Base-by-base conservation (phyloP, 1,140 invertebrate genomes). In the Archivesica marissinica region DNA sequence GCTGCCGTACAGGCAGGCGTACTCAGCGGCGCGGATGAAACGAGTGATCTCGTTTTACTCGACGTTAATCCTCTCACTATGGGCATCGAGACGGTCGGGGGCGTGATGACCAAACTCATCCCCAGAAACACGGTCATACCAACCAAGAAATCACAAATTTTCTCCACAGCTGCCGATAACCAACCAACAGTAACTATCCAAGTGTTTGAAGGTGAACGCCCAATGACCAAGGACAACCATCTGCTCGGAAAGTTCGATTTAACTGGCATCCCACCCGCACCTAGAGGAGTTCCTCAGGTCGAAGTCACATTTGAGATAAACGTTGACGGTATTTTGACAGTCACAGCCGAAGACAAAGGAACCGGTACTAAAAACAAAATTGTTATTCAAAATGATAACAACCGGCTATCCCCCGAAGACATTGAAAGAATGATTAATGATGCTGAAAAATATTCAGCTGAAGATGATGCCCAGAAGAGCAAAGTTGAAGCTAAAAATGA, bases 181-280 rank as follows among this genome's bases (percentile, higher is more conserved):
- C 99, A 99, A 93, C 98, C 99, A 94, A 99, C 98, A 28, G 99
- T 99, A 9, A 99, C 98, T 50, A 99, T 99, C 93, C 98, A 99
- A 94, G 98, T 99, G 0, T 99, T 96, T 93, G 98, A 99, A 95
- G 98, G 99, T 91, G 99, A 99, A 95, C 96, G 99, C 92, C 98
- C 99, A 38, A 99, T 99, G 99, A 99, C 99, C 84, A 99, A 99
- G 94, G 99, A 99, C 93, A 99, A 99, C 94, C 98, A 99, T 95
- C 95, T 98, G 72, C 95, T 99, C 39, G 98, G 98, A 83, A 99
- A 99, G 94, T 99, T 99, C 94, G 99, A 99, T 94, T 94, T 99
- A 35, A 99, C 98, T 85, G 99, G 98, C 68, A 99, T 99, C 88
- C 99, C 99, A 86, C 98, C 98, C 50, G 98, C 99, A 61, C 98